Conservation (phyloP, 2,113 vertebrate species). For the Thermophis baileyi region DNA sequence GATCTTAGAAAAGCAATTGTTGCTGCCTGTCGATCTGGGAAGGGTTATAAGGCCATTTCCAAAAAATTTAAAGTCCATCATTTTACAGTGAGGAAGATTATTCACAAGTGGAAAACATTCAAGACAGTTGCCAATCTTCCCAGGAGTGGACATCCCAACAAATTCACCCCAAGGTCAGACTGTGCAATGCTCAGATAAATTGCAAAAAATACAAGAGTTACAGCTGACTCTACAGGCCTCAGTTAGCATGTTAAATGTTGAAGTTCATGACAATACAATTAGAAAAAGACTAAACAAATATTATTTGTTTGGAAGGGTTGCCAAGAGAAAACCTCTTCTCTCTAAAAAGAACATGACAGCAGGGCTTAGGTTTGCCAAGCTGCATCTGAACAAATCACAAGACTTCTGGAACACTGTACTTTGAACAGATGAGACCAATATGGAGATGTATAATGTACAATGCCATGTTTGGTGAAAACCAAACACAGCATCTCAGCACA, state of each 20-base stretch:
- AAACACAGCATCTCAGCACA: neutral
- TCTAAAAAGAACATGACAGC: neutral
- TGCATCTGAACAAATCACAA: neutral
- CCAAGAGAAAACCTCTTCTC: neutral
- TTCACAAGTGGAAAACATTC: neutral
- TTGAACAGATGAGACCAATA: neutral
- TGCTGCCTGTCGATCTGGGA: neutral
- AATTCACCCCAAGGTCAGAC: neutral
- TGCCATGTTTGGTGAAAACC: neutral
- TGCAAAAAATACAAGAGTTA: neutral
- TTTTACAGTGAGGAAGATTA: neutral
- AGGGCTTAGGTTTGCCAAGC: neutral
- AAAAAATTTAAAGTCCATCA: neutral
- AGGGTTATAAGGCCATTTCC: neutral
- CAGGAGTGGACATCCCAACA: neutral
- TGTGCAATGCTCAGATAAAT: neutral
- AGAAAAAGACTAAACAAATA: neutral
- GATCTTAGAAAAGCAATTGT: neutral
- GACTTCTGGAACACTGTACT: neutral
- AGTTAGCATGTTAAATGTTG: neutral
- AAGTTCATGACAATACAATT: neutral
- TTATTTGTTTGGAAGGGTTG: neutral
- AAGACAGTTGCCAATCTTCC: neutral
- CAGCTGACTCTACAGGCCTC: neutral
- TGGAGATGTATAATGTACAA: neutral